phyloP scores from a whole-genome alignment of 1,140 invertebrate species.

The Drosophila arawakana region DNA sequence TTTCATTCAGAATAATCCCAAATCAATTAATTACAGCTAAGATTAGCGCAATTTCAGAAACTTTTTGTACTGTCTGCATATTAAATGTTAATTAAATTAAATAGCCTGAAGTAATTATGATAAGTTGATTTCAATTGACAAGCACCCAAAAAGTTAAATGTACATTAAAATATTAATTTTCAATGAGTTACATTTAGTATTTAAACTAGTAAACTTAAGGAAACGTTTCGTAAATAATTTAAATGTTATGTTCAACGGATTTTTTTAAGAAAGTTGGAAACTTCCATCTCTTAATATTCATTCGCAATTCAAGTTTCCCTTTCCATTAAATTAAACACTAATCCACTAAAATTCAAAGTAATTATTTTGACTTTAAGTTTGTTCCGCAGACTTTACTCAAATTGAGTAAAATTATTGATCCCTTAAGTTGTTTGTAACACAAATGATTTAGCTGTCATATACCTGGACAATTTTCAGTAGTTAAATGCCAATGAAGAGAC shows the following conservation, averaged over 20 bases:
- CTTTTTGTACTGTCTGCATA: not conserved
- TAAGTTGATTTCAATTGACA: not conserved
- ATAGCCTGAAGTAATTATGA: slow-evolving; percentile 4
- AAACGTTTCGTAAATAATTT: no score
- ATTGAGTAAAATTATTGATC: not conserved
- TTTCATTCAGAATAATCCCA: not conserved
- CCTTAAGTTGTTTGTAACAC: not conserved
- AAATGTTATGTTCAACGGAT: no score
- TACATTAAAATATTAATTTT: no score
- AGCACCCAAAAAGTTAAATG: no score
- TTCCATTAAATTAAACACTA: no score
- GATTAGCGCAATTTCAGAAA: not conserved
- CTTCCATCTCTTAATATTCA: no score
- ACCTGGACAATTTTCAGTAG: not conserved
- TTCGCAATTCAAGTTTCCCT: no score
- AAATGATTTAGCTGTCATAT: not conserved
- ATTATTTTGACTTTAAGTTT: not conserved
- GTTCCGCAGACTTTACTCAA: not conserved
- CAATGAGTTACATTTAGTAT: no score
- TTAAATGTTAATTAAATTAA: slow-evolving; percentile 7
- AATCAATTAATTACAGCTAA: slow-evolving; percentile 7
- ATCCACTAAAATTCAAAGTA: no score
- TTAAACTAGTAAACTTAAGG: no score
- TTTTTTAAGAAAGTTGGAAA: no score
- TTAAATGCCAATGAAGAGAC: not conserved